A percentile compares a stretch with the other conserved stretches of the same genome.
phyloP scores from a whole-genome alignment of 1,140 invertebrate genomes.

The Trichomalopsis sarcophagae region DNA sequence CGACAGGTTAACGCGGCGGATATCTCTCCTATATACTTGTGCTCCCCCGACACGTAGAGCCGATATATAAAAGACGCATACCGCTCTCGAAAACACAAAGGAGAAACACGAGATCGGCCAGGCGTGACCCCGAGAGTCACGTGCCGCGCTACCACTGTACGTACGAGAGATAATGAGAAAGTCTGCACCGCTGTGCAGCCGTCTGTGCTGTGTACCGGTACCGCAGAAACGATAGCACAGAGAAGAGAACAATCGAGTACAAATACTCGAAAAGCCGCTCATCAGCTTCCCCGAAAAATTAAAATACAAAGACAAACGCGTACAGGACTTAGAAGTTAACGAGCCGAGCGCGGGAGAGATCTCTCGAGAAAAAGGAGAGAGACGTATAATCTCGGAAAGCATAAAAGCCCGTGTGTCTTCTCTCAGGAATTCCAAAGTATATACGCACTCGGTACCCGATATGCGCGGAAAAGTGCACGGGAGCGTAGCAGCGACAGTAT shows the following conservation, averaged over 20 bases:
- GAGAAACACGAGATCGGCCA: neutral
- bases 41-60: no score
- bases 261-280: neutral
- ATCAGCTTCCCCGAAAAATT: neutral
- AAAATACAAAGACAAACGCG: neutral
- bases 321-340: no score
- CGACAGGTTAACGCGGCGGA: no score
- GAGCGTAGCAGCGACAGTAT: no score
- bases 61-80: no score
- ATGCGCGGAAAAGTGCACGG: neutral
- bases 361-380: no score
- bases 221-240: neutral
- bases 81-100: neutral
- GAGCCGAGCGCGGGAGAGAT: neutral
- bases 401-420: no score
- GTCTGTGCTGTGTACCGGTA: no score
- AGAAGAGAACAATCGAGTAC: neutral
- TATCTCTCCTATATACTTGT: no score
- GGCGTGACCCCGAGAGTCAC: neutral
- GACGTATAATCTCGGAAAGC: no score
- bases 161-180: neutral
- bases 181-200: neutral
- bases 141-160: neutral
- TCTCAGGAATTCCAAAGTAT: no score
- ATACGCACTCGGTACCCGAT: no score